Evolutionary conservation across 1,140 invertebrate species (phyloP).

Genomic region (Chlorops oryzae): DNA sequence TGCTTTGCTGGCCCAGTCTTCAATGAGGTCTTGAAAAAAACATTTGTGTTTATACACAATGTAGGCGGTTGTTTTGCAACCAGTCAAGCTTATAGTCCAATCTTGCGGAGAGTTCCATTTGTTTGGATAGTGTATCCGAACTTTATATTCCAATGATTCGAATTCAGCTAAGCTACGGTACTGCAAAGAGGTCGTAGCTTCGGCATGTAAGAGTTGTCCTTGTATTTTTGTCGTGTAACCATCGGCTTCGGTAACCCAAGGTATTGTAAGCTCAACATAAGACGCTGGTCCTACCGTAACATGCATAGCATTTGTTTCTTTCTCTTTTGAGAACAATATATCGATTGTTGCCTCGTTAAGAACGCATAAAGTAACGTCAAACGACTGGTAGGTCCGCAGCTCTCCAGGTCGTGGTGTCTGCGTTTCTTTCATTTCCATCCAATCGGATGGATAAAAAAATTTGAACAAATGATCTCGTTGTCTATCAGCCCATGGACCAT

Average conservation of each 20-base stretch:
- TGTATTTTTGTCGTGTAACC: slow-evolving; percentile 87
- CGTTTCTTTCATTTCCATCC: slow-evolving; percentile 68
- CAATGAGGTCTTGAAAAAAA: slow-evolving; percentile 91
- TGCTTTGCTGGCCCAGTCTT: slow-evolving; percentile 91
- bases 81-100: slow-evolving; percentile 83
- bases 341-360: slow-evolving; percentile 89
- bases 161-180: slow-evolving; percentile 87
- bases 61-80: slow-evolving; percentile 87
- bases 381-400: slow-evolving; percentile 78
- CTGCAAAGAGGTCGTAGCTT: slow-evolving; percentile 89
- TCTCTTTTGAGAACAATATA: slow-evolving; percentile 92
- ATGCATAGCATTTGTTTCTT: slow-evolving; percentile 94
- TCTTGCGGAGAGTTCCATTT: slow-evolving; percentile 93
- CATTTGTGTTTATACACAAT: slow-evolving; percentile 91
- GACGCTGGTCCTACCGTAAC: slow-evolving; percentile 89
- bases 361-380: slow-evolving; percentile 87
- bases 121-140: slow-evolving; percentile 74
- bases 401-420: slow-evolving; percentile 78
- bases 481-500: slow-evolving; percentile 96
- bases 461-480: slow-evolving; percentile 92
- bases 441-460: slow-evolving; percentile 94
- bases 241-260: slow-evolving; percentile 79
- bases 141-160: slow-evolving; percentile 88
- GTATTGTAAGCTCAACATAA: slow-evolving; percentile 91
- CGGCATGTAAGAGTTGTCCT: slow-evolving; percentile 86